These are phyloP conservation scores for Xanthostigma xanthostigma DNA, from an alignment of 2,888 invertebrate species.

Conservation along the genomic window DNA sequence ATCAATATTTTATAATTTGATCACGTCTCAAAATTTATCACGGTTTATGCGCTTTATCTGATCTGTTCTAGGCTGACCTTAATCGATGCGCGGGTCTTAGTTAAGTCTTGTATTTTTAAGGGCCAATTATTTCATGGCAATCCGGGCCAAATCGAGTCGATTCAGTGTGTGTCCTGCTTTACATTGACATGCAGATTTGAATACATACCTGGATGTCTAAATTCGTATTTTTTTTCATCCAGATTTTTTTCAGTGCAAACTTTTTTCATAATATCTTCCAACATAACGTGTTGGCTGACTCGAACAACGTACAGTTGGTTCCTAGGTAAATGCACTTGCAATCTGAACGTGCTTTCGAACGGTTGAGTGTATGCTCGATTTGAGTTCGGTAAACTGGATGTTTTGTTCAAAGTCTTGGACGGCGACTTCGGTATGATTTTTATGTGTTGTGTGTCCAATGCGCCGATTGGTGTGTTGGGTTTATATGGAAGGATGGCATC, in stretches of 20 bases:
- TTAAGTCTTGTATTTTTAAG: no score
- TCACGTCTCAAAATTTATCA: no score
- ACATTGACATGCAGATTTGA: not conserved
- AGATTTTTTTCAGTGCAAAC: constrained; percentile 65
- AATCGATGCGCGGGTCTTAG: no score
- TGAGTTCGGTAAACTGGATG: not conserved
- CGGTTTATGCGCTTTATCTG: no score
- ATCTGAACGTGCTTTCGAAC: constrained; percentile 43
- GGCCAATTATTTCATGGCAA: no score
- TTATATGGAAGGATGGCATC: constrained; percentile 49
- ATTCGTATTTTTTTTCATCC: constrained; percentile 56
- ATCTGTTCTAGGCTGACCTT: no score
- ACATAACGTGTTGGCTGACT: constrained; percentile 49
- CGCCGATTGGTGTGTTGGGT: constrained; percentile 57
- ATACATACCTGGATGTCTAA: constrained; percentile 55
- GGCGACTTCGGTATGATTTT: constrained; percentile 23
- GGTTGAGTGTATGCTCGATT: constrained; percentile 26
- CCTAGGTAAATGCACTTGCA: constrained; percentile 57
- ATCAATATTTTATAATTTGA: no score
- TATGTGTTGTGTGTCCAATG: constrained; percentile 33
- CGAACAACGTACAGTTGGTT: constrained; percentile 66
- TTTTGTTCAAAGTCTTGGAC: not conserved
- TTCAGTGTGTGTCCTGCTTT: no score
- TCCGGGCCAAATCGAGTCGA: no score
- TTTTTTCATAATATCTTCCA: constrained; percentile 52